Percentiles rank a stretch among this genome's conserved stretches.
Conservation (phyloP, 64 coral and sea anemone genomes). For the Montipora cactus region DNA sequence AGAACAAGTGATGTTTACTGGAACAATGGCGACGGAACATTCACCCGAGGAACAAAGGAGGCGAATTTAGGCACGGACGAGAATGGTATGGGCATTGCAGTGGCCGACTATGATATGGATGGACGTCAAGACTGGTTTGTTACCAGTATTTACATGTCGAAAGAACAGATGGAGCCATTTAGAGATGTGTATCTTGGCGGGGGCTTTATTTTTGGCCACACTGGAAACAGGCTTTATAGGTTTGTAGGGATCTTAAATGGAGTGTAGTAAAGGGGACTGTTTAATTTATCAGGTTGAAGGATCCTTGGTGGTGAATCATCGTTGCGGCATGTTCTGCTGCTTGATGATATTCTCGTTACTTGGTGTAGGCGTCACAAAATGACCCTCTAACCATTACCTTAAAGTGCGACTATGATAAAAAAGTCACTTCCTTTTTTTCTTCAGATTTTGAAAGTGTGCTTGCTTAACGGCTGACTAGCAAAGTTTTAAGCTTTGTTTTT, state of each 20-base stretch:
- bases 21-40: slow-evolving; percentile 95
- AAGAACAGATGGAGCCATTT: slow-evolving; percentile 91
- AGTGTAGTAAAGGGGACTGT: not conserved
- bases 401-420: too few relatives aligned
- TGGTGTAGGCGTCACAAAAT: too few relatives aligned
- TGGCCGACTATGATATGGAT: slow-evolving; percentile 89
- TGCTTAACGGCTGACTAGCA: too few relatives aligned
- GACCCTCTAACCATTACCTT: too few relatives aligned
- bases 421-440: too few relatives aligned
- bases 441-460: too few relatives aligned
- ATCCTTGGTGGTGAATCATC: too few relatives aligned
- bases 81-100: slow-evolving; percentile 97
- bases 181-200: slow-evolving; percentile 92
- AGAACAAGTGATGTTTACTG: slow-evolving; percentile 91
- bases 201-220: slow-evolving; percentile 91
- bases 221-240: slow-evolving; percentile 90
- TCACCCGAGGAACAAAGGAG: slow-evolving; percentile 71
- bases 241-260: not conserved
- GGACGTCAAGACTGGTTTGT: slow-evolving; percentile 95
- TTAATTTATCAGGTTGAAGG: too few relatives aligned
- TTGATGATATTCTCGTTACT: too few relatives aligned
- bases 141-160: slow-evolving; percentile 89
- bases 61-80: slow-evolving; percentile 87
- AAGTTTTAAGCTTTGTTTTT: too few relatives aligned
- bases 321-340: too few relatives aligned